Percentiles rank a stretch among this genome's conserved stretches.
These are phyloP conservation scores for Karalla daura DNA, from an alignment of 2,797 vertebrate genomes.

Conservation along the genomic window DNA sequence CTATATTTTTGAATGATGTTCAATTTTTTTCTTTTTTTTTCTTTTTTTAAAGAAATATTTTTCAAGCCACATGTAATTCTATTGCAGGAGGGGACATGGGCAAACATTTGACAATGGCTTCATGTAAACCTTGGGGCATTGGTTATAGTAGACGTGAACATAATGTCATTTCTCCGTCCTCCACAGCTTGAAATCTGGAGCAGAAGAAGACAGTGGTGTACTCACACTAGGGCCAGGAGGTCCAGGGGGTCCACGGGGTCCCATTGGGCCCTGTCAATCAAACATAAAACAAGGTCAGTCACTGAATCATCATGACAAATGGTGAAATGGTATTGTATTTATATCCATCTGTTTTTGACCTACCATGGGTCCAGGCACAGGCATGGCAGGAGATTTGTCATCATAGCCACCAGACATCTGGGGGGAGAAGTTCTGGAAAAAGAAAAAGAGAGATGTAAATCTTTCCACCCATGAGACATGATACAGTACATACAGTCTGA, in stretches of 20 bases:
- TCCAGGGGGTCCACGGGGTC: conserved; percentile 93
- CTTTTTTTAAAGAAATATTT: no score
- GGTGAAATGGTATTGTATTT: neutral
- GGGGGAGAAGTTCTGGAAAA: conserved; percentile 94
- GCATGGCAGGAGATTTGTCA: conserved; percentile 89
- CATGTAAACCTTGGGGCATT: no score
- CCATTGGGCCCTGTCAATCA: conserved; percentile 89
- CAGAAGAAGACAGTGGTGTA: conserved; percentile 49
- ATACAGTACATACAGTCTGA: neutral
- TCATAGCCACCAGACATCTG: conserved; percentile 94
- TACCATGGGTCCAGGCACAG: conserved; percentile 95
- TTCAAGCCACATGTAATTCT: no score
- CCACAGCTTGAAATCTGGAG: neutral
- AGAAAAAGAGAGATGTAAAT: conserved; percentile 17
- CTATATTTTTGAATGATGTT: no score
- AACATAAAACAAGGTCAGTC: conserved; percentile 44
- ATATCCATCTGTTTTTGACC: neutral
- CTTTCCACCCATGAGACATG: neutral
- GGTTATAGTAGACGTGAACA: neutral
- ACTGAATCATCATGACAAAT: neutral
- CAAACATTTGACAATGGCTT: no score
- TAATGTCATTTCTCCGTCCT: neutral
- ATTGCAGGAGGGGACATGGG: no score
- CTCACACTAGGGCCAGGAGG: conserved; percentile 90
- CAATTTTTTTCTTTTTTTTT: no score